These are phyloP conservation scores for Kryphioiulus occultus DNA, from an alignment of 2,888 invertebrate genomes.

Conservation along the genomic window DNA sequence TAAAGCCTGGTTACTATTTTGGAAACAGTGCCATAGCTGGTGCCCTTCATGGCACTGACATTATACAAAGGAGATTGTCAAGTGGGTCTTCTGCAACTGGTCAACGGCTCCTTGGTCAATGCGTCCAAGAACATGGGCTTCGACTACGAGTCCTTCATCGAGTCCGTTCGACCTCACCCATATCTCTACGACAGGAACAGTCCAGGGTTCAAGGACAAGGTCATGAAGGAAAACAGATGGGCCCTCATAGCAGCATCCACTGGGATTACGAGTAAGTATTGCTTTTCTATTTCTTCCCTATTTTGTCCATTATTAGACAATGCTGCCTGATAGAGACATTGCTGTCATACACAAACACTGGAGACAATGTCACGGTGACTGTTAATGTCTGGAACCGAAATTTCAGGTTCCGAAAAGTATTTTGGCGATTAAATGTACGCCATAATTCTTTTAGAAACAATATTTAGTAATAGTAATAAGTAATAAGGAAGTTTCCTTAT, in stretches of 20 bases:
- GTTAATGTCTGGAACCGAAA: no score
- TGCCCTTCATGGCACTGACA: neutral
- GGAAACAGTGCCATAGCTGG: neutral
- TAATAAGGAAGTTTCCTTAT: no score
- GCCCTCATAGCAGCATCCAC: neutral
- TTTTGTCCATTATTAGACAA: no score
- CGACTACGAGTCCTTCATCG: conserved; percentile 25
- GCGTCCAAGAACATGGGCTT: neutral
- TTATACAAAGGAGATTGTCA: neutral
- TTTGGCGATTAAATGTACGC: no score
- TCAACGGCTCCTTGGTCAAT: neutral
- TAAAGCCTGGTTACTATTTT: neutral
- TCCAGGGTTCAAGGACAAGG: conserved; percentile 6
- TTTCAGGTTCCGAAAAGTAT: no score
- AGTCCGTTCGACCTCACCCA: neutral
- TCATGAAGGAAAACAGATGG: conserved; percentile 28
- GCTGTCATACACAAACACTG: no score
- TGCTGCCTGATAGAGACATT: no score
- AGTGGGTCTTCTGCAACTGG: neutral
- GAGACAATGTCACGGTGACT: no score
- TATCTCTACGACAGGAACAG: conserved; percentile 21
- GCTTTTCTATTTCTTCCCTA: no score
- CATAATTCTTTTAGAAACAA: no score
- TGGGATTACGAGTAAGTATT: neutral
- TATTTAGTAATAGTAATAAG: no score